phyloP scores from a whole-genome alignment of 1,140 invertebrate species.

The Drosophila navojoa region DNA sequence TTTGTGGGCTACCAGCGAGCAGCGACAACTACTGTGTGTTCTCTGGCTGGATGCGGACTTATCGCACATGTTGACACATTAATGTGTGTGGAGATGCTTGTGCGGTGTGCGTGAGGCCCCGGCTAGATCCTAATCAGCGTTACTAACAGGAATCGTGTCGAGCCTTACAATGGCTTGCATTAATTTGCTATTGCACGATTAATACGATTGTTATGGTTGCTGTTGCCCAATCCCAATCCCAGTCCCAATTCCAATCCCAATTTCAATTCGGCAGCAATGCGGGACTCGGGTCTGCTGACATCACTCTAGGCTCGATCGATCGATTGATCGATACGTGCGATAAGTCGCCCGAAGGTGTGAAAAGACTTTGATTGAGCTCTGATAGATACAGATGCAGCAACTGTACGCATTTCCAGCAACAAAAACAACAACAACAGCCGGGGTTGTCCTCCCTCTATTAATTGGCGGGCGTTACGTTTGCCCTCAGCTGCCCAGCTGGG shows the following conservation, averaged over 20 bases:
- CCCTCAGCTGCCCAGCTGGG: slow-evolving; percentile 54
- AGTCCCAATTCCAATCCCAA: neutral
- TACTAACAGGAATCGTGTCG: slow-evolving; percentile 78
- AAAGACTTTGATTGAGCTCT: slow-evolving; percentile 52
- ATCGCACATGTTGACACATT: slow-evolving; percentile 81
- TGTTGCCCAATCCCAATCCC: neutral
- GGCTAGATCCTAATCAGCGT: slow-evolving; percentile 73
- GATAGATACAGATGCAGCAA: slow-evolving; percentile 41
- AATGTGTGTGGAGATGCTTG: slow-evolving; percentile 46
- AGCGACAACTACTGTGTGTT: slow-evolving; percentile 37
- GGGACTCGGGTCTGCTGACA: slow-evolving; percentile 57
- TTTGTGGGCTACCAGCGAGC: slow-evolving; percentile 5
- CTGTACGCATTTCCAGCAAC: slow-evolving; percentile 12
- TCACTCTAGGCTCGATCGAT: slow-evolving; percentile 22
- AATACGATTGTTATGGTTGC: slow-evolving; percentile 59
- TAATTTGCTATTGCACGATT: slow-evolving; percentile 70
- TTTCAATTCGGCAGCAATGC: neutral
- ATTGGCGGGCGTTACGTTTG: slow-evolving; percentile 56
- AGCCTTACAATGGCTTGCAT: slow-evolving; percentile 64
- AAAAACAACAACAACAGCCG: neutral
- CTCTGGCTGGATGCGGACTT: slow-evolving; percentile 7
- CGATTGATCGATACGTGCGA: slow-evolving; percentile 34
- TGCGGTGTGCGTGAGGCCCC: slow-evolving; percentile 62
- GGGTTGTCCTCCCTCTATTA: slow-evolving; percentile 1
- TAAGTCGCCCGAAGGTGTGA: slow-evolving; percentile 54